These are phyloP conservation scores for Pomatorhinus ruficollis DNA, from an alignment of 2,113 vertebrate species.

Conservation along the genomic window DNA sequence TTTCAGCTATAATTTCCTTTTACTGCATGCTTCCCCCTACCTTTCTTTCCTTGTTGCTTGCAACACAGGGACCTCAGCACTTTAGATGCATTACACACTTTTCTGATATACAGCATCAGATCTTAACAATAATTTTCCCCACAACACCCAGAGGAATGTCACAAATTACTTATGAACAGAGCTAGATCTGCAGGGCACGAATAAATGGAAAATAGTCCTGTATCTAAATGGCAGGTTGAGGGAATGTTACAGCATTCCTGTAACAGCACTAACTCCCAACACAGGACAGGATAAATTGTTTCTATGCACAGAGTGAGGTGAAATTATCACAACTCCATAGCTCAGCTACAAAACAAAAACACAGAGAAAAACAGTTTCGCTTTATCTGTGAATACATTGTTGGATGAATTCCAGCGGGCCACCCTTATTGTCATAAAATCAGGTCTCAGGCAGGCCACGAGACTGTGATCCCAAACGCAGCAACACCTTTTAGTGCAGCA, in stretches of 20 bases:
- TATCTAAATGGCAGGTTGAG: not conserved
- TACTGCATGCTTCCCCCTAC: not conserved
- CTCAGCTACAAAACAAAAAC: not conserved
- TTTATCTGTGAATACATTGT: not conserved
- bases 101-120: not conserved
- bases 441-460: not conserved
- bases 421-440: not conserved
- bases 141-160: not conserved
- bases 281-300: not conserved
- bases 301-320: not conserved
- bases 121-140: not conserved
- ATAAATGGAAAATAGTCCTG: not conserved
- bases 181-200: not conserved
- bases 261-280: rapidly evolving
- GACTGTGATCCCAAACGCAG: not conserved
- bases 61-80: not conserved
- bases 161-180: not conserved
- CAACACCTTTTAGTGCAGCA: rapidly evolving
- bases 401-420: not conserved
- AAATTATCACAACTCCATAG: not conserved
- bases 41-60: not conserved
- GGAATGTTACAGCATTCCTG: not conserved
- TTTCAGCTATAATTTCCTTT: not conserved
- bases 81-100: not conserved
- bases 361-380: not conserved